These are phyloP conservation scores for Gulo gulo DNA, from an alignment of 2,113 vertebrate genomes.

Conservation along the genomic window DNA sequence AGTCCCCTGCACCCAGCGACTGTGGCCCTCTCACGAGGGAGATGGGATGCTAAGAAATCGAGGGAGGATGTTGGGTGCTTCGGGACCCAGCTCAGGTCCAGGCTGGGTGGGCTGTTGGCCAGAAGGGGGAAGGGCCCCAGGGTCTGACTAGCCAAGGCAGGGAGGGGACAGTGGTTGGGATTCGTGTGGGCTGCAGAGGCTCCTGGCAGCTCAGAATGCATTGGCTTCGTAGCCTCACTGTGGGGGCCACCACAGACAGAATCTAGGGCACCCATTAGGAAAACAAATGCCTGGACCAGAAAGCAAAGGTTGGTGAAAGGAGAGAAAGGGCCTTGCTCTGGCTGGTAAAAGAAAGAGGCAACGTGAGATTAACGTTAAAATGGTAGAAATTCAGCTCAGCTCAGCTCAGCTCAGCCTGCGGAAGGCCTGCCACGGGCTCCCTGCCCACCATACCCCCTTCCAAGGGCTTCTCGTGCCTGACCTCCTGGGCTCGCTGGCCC, in stretches of 20 bases:
- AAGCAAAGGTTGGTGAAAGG: background rate
- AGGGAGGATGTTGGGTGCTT: fast-evolving
- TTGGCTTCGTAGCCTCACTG: background rate
- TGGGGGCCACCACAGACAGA: background rate
- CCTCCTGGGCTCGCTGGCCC: background rate
- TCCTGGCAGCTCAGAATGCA: background rate
- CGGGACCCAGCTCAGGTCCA: fast-evolving
- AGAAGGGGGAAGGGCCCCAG: background rate
- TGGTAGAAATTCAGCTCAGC: background rate
- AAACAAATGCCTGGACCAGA: background rate
- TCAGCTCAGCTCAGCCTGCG: background rate
- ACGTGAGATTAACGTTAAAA: fast-evolving
- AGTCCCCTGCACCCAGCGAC: fast-evolving
- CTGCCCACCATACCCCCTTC: fast-evolving
- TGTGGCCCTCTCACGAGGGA: fast-evolving
- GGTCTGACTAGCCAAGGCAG: background rate
- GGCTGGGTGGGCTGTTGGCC: background rate
- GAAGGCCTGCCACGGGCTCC: background rate
- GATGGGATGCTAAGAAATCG: fast-evolving
- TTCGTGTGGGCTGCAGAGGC: fast-evolving
- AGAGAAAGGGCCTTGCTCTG: background rate
- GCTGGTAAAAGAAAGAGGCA: background rate
- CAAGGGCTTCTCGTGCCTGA: background rate
- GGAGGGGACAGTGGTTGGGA: background rate
- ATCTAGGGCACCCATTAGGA: background rate